Base-by-base conservation (phyloP, 2,888 invertebrate species). In the Drosophila melanosoma region DNA sequence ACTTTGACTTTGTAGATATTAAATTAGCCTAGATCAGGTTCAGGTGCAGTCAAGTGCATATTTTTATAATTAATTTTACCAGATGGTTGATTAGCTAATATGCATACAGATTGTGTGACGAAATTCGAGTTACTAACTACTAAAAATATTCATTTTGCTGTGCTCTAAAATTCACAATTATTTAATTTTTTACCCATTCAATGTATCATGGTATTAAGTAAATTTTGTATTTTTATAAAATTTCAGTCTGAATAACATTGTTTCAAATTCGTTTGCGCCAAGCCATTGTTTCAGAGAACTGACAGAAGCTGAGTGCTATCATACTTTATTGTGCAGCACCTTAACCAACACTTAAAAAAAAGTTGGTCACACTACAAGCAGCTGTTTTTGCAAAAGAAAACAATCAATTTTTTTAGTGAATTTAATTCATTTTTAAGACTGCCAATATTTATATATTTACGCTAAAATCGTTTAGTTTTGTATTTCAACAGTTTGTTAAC, bases 321-420 rank as follows among this genome's bases (percentile, higher is more conserved):
- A 52, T 29, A 61, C 20, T 15, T 11, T 0, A 17, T 12, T 57
- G 15, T 32, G 7, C 62, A 69, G 4, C 53, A 64, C 38, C 10
- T 7, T n/a, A 20, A 0, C 7, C 7, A 40, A 38, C 42, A 15
- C 33, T 49, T 15, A 4, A 20, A 11, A 38, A 36, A 0, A 15
- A 7, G 20, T 20, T 57, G 76, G 69, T 65, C 76, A 75, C 76
- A 75, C 60, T 63, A 54, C 20, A 23, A 40, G 12, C 74, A 76
- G 74, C 74, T 76, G 76, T 23, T 74, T 42, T 12, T 49, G 54
- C 38, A 29, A 35, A 68, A 26, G 33, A 69, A 20, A 69, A 66
- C 40, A 76, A 75, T 51, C 58, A 11, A 38, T 49, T 38, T 12
- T n/a, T 38, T n/a, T 26, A 56, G 8, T 56, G 56, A 56, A 38